Evolutionary conservation across 2,113 vertebrate genomes (phyloP).

Genomic region (Neopipo cinnamomea): DNA sequence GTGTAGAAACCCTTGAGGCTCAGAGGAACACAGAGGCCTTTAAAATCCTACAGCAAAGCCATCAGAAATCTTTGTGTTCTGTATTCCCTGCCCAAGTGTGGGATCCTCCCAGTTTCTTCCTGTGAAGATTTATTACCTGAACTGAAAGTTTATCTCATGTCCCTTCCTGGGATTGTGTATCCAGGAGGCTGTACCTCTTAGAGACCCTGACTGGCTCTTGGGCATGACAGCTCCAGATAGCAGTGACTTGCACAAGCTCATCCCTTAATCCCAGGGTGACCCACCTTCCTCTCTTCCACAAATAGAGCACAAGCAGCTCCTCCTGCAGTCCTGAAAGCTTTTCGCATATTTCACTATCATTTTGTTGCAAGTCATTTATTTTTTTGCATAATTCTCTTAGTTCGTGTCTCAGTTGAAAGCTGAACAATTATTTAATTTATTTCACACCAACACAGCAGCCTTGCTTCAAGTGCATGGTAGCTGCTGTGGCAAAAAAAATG

Average conservation of each 20-base stretch:
- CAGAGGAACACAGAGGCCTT: background rate
- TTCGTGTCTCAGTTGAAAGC: background rate
- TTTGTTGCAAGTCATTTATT: background rate
- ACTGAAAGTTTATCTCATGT: accelerated
- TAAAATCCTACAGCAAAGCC: background rate
- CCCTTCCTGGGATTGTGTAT: background rate
- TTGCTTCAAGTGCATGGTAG: background rate
- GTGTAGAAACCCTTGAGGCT: background rate
- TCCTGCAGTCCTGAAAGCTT: background rate
- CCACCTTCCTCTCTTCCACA: background rate
- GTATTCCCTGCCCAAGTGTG: background rate
- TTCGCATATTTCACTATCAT: background rate
- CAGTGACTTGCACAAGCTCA: background rate
- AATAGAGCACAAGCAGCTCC: background rate
- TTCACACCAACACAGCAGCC: background rate
- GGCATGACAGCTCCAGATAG: background rate
- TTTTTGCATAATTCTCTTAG: background rate
- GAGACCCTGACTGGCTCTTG: background rate
- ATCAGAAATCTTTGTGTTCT: background rate
- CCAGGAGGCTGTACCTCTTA: background rate
- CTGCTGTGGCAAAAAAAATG: background rate
- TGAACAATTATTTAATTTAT: background rate
- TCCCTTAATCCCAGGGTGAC: background rate
- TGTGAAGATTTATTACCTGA: background rate
- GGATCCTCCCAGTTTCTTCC: background rate